Base-by-base conservation (phyloP, 2,888 invertebrate species). In the Lasioglossum figueresi region DNA sequence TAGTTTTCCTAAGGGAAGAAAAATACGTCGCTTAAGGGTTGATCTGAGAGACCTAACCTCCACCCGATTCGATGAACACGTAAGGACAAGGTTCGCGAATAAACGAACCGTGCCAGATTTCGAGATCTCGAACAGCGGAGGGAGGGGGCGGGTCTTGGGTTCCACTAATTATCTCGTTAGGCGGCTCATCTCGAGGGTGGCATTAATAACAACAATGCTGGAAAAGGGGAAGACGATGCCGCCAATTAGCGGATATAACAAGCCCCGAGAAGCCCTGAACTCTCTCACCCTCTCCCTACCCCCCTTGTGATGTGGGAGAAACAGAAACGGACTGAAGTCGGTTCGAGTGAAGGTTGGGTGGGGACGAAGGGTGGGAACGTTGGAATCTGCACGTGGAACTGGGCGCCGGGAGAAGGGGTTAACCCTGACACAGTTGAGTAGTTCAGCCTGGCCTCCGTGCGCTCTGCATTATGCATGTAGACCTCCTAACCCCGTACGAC, bases 361-460 rank as follows among this genome's bases (percentile, higher is more conserved):
- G n/a, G 63, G 40, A 19, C 43, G 71, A 59, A 19, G 27, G 27
- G 27, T 6, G 70, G 16, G 74, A 72, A 83, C 74, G 70, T 45
- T 77, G 79, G 66, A 85, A 85, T 88, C 86, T 80, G 77, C 90
- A 91, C 84, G 87, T 88, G 88, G 81, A 85, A 87, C 83, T 81
- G 83, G 84, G 82, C 83, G 83, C 40, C 14, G 52, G 80, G 79
- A 79, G 75, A 76, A 80, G 72, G 79, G 78, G 77, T 83, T 93
- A 94, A 94, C 94, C 94, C 94, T 94, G 94, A 94, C 94, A 94
- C 90, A 92, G 91, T 94, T 93, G 91, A 92, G 91, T 89, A 92
- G 89, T 90, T 88, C 78, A 88, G 88, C 87, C 85, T 83, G 89
- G 90, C 88, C 90, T 89, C 88, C 84, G 84, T 87, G 88, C 85